Percentiles rank a stretch among this genome's conserved stretches.
phyloP scores from a whole-genome alignment of 2,888 invertebrate genomes.

The Pherbina coryleti region DNA sequence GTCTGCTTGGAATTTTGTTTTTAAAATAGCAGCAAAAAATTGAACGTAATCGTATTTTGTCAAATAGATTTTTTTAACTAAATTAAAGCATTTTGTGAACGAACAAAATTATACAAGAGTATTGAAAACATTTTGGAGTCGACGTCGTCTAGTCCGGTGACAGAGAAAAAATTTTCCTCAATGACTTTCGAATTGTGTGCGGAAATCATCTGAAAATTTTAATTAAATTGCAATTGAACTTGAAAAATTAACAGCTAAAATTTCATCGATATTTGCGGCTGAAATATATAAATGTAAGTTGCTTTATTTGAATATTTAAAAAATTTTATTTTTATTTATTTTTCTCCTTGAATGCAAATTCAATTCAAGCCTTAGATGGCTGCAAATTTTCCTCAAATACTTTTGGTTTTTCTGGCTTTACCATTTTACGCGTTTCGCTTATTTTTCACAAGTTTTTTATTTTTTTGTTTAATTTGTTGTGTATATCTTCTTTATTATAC shows the following conservation, averaged over 20 bases:
- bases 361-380: background rate
- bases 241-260: background rate
- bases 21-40: background rate
- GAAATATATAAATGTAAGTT: background rate
- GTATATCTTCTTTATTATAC: too few relatives aligned
- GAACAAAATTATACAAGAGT: constrained; percentile 19
- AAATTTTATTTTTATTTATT: background rate
- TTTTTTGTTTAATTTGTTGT: too few relatives aligned
- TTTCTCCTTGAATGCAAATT: too few relatives aligned
- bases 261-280: background rate
- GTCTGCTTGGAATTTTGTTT: constrained; percentile 8
- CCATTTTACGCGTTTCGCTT: too few relatives aligned
- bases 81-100: background rate
- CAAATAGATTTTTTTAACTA: background rate
- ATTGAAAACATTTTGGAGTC: background rate
- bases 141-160: background rate
- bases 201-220: constrained; percentile 1
- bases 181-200: background rate
- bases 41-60: constrained; percentile 4
- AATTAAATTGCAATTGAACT: constrained; percentile 1
- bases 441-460: too few relatives aligned
- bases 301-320: background rate
- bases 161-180: constrained; percentile 1
- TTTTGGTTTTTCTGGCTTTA: too few relatives aligned
- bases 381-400: too few relatives aligned